These are phyloP conservation scores for Xiphophorus couchianus DNA, from an alignment of 2,113 vertebrate genomes.

Conservation along the genomic window DNA sequence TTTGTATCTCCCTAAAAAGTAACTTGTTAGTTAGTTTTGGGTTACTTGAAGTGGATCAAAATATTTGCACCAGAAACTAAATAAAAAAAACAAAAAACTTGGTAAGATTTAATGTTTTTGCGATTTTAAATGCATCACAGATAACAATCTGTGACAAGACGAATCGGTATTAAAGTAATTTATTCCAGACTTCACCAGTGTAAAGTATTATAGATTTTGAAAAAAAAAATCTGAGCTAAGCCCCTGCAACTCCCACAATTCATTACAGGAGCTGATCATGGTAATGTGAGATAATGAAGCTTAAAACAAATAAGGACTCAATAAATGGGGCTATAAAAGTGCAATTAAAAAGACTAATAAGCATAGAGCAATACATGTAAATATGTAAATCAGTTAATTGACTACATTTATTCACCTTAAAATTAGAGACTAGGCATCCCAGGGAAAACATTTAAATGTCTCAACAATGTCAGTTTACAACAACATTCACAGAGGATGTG, in stretches of 20 bases:
- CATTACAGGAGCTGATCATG: not conserved
- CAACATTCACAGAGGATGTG: not conserved
- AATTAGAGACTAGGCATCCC: not conserved
- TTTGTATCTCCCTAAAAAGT: too few relatives aligned
- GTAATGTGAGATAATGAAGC: conserved; percentile 26
- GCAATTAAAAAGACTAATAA: conserved; percentile 44
- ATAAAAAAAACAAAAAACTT: too few relatives aligned
- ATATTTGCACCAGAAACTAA: too few relatives aligned
- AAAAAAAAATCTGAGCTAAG: not conserved
- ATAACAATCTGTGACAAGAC: too few relatives aligned
- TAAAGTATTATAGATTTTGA: too few relatives aligned
- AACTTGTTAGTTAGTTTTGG: too few relatives aligned
- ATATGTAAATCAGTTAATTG: not conserved
- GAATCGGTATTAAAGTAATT: too few relatives aligned
- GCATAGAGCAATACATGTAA: conserved; percentile 28
- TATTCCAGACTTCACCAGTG: too few relatives aligned
- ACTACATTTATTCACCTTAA: conserved; percentile 25
- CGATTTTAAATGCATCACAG: too few relatives aligned
- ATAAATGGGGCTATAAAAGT: conserved; percentile 40
- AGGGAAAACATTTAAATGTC: not conserved
- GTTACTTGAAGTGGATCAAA: too few relatives aligned
- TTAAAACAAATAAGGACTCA: conserved; percentile 30
- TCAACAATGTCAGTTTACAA: conserved; percentile 4
- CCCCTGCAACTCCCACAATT: too few relatives aligned
- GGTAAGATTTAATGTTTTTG: too few relatives aligned